A percentile compares a stretch with the other conserved stretches of the same genome.
These are phyloP conservation scores for Grapholita molesta DNA, from an alignment of 1,140 invertebrate species.

Conservation along the genomic window DNA sequence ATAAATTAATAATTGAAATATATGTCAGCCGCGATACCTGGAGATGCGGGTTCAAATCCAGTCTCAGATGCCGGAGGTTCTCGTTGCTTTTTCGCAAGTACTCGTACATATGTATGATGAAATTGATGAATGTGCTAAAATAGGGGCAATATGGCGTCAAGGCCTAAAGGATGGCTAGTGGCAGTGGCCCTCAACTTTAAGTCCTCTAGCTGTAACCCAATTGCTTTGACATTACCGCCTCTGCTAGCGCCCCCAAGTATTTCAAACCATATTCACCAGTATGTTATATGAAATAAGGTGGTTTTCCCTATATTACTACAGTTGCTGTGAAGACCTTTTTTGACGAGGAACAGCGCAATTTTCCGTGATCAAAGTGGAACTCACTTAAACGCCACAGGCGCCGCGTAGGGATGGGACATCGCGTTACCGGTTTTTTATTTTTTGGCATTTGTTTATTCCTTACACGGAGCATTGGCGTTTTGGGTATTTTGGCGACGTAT, in stretches of 20 bases:
- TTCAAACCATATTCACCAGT: background rate
- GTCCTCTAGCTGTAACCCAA: background rate
- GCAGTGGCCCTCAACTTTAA: background rate
- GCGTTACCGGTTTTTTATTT: background rate
- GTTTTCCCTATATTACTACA: background rate
- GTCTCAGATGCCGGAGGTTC: too few relatives aligned
- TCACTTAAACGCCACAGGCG: conserved; percentile 23
- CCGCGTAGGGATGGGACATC: background rate
- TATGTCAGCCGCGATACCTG: too few relatives aligned
- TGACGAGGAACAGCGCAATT: background rate
- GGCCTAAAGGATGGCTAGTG: background rate
- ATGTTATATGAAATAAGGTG: background rate
- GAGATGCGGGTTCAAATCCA: too few relatives aligned
- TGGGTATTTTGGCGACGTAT: too few relatives aligned
- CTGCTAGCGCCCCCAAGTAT: background rate
- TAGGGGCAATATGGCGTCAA: background rate
- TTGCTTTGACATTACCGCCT: conserved; percentile 4
- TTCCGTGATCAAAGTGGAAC: conserved; percentile 24
- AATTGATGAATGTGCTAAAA: background rate
- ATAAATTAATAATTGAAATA: too few relatives aligned
- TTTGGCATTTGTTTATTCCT: too few relatives aligned
- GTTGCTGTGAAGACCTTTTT: background rate
- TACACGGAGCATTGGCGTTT: too few relatives aligned
- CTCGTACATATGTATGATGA: too few relatives aligned
- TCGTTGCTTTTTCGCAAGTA: too few relatives aligned